Conservation (phyloP, 1,140 invertebrate genomes). For the Aphelinus atriplicis region DNA sequence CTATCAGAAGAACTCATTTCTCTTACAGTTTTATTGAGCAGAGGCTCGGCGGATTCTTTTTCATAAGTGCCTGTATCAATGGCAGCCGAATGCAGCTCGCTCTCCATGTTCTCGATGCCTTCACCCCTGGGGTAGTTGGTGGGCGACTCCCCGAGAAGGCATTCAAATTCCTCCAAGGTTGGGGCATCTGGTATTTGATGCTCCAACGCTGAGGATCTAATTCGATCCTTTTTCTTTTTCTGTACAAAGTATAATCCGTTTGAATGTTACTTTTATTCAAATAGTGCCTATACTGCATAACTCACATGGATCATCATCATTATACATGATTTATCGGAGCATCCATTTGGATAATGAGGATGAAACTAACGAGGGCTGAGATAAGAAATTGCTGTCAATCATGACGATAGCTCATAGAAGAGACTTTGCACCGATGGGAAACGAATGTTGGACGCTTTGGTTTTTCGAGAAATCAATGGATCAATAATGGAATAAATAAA, state of each 20-base stretch:
- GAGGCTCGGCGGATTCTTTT: slow-evolving; percentile 47
- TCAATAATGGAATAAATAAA: too few species aligned
- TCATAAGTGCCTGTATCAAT: slow-evolving; percentile 61
- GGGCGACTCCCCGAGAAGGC: slow-evolving; percentile 59
- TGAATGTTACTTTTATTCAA: too few species aligned
- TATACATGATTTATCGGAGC: too few species aligned
- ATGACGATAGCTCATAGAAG: too few species aligned
- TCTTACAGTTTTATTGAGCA: slow-evolving; percentile 21
- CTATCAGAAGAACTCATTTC: slow-evolving; percentile 10
- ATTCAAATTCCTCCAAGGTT: slow-evolving; percentile 63
- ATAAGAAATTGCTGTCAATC: too few species aligned
- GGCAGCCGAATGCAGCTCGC: slow-evolving; percentile 63
- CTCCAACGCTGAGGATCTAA: slow-evolving; percentile 48
- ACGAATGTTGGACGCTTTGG: too few species aligned
- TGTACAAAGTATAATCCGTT: slow-evolving; percentile 36
- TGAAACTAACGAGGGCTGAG: too few species aligned
- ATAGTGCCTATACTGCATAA: too few species aligned
- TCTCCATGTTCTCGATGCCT: slow-evolving; percentile 64
- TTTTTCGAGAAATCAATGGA: too few species aligned
- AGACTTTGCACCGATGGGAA: too few species aligned
- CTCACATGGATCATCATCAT: too few species aligned
- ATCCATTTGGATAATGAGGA: too few species aligned
- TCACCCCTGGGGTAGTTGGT: slow-evolving; percentile 62
- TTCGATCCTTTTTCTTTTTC: slow-evolving; percentile 59
- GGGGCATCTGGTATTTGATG: slow-evolving; percentile 61